Conservation (phyloP, 1,140 invertebrate genomes). For the Brachionus sp. region DNA sequence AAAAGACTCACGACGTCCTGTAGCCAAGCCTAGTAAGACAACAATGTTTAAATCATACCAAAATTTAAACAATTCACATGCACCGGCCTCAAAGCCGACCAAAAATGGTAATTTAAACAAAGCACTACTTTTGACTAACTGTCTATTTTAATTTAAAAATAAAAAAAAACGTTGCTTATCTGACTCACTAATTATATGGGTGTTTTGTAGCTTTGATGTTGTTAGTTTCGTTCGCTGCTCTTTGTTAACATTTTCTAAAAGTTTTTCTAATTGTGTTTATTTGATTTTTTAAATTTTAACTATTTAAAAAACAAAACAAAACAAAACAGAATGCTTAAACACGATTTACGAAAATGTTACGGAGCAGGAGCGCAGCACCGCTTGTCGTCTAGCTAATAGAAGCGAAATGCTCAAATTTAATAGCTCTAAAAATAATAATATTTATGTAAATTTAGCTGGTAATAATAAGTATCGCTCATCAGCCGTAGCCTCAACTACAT, state of each 20-base stretch:
- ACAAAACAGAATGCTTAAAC: not conserved
- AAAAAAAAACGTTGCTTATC: constrained; percentile 33
- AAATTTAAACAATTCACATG: constrained; percentile 6
- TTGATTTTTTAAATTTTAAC: not conserved
- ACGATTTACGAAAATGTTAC: constrained; percentile 21
- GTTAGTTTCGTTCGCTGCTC: not conserved
- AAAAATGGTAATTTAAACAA: constrained; percentile 27
- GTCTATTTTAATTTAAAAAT: not conserved
- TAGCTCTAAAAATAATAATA: constrained; percentile 18
- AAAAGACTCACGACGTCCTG: not conserved
- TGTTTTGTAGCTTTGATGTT: constrained; percentile 9
- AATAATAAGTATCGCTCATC: constrained; percentile 4
- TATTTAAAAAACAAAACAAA: not conserved
- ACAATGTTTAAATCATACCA: constrained; percentile 38
- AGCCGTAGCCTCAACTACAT: constrained; percentile 22
- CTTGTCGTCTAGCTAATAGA: constrained; percentile 35
- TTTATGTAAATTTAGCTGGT: constrained; percentile 24
- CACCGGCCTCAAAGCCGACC: not conserved
- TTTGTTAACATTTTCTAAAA: constrained; percentile 12
- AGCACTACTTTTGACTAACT: not conserved
- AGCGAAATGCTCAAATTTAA: not conserved
- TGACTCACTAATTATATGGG: constrained; percentile 24
- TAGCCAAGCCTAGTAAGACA: not conserved
- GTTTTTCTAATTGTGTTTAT: constrained; percentile 2
- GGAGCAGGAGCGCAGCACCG: not conserved